phyloP scores from a whole-genome alignment of 2,888 invertebrate species.

The Lasioglossum calceatum region DNA sequence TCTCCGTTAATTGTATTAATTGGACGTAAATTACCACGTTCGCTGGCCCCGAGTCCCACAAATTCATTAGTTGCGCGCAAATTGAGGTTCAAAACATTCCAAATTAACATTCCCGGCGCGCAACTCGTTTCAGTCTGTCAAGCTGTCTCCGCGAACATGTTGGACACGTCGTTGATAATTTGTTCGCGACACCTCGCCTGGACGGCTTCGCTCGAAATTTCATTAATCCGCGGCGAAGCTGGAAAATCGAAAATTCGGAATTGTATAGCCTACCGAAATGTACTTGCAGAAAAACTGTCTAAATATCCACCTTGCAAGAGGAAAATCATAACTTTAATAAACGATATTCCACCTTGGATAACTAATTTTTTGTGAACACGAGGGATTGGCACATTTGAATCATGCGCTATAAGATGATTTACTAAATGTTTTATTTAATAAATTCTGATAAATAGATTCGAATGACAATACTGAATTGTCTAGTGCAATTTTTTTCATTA shows the following conservation, averaged over 20 bases:
- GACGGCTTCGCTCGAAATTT: not conserved
- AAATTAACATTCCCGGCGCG: slow-evolving; percentile 30
- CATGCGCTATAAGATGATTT: too few relatives aligned
- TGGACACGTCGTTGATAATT: slow-evolving; percentile 25
- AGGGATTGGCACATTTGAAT: too few relatives aligned
- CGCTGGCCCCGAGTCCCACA: not conserved
- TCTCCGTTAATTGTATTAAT: slow-evolving; percentile 45
- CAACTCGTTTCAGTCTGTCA: slow-evolving; percentile 20
- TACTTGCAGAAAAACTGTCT: not conserved
- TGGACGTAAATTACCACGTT: slow-evolving; percentile 39
- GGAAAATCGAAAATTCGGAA: slow-evolving; percentile 6
- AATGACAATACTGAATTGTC: too few relatives aligned
- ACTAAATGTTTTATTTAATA: too few relatives aligned
- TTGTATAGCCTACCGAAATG: not conserved
- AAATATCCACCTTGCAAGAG: not conserved
- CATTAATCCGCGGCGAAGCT: not conserved
- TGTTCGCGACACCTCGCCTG: slow-evolving; percentile 7
- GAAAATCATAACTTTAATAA: not conserved
- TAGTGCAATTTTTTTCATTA: too few relatives aligned
- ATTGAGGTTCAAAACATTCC: slow-evolving; percentile 31
- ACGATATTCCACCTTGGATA: too few relatives aligned
- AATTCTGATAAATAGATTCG: too few relatives aligned
- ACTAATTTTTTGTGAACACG: too few relatives aligned
- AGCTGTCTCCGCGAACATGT: slow-evolving; percentile 8
- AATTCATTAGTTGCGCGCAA: slow-evolving; percentile 26